phyloP scores from a whole-genome alignment of 2,888 invertebrate species.

The Cantharis lateralis region DNA sequence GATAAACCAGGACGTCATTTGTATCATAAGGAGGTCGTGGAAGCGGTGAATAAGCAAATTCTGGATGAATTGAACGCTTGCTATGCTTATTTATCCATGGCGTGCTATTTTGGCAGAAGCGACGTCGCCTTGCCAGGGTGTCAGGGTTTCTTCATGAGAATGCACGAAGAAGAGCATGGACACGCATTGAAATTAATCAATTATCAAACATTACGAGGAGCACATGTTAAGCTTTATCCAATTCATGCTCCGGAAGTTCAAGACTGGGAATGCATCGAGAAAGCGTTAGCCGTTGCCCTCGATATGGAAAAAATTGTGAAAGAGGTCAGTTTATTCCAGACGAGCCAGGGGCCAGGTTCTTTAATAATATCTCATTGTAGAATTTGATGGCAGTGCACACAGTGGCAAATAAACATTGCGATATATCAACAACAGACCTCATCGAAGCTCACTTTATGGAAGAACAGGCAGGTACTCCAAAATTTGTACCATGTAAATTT shows the following conservation, averaged over 20 bases:
- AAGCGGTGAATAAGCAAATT: constrained; percentile 61
- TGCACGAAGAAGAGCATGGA: constrained; percentile 59
- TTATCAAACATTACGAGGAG: constrained; percentile 58
- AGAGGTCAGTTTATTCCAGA: constrained; percentile 38
- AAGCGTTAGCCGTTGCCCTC: constrained; percentile 53
- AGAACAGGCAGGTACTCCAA: constrained; percentile 54
- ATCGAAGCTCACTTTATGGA: constrained; percentile 60
- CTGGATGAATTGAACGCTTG: constrained; percentile 63
- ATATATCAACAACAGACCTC: constrained; percentile 60
- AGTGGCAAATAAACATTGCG: constrained; percentile 56
- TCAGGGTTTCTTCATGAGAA: constrained; percentile 56
- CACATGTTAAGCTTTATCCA: constrained; percentile 49
- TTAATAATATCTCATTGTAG: constrained; percentile 38
- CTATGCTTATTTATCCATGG: constrained; percentile 66
- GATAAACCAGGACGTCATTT: constrained; percentile 35
- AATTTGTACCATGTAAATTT: background rate
- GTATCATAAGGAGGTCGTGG: constrained; percentile 58
- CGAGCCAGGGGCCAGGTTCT: no score
- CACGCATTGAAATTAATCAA: constrained; percentile 56
- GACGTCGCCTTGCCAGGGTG: constrained; percentile 56
- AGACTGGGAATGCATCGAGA: constrained; percentile 54
- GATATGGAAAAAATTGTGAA: constrained; percentile 49
- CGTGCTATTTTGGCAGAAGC: constrained; percentile 57
- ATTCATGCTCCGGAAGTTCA: constrained; percentile 46
- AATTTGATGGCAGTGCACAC: constrained; percentile 53